These are phyloP conservation scores for Ceuthmochares aereus DNA, from an alignment of 2,113 vertebrate genomes.

Conservation along the genomic window DNA sequence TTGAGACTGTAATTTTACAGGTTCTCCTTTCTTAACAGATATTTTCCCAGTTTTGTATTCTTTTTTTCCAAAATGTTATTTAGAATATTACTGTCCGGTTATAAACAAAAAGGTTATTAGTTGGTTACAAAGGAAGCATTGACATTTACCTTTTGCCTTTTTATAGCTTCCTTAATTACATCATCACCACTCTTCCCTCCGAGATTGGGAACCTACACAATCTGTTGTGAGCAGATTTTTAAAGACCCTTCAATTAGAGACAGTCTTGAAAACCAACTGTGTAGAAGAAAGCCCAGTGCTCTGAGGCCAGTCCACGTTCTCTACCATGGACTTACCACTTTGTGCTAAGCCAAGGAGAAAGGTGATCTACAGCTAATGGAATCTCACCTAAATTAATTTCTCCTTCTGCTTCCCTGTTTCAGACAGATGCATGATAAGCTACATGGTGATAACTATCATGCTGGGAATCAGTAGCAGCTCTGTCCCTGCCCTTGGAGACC, in stretches of 20 bases:
- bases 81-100: neutral
- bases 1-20: neutral
- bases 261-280: neutral
- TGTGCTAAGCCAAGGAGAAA: neutral
- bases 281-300: neutral
- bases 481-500: neutral
- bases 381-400: neutral
- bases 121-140: neutral
- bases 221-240: neutral
- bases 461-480: neutral
- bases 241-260: neutral
- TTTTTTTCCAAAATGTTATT: neutral
- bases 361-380: neutral
- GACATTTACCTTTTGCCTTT: constrained; percentile 7
- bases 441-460: rapidly evolving
- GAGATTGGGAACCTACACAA: neutral
- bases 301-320: neutral
- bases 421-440: neutral
- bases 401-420: neutral
- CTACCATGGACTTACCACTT: neutral
- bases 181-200: neutral
- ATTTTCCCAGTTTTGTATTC: too few relatives aligned
- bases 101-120: neutral
- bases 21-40: neutral
- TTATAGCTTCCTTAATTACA: neutral